Percentiles rank a stretch among this genome's conserved stretches.
These are phyloP conservation scores for Uropetala carovei DNA, from an alignment of 2,888 invertebrate genomes.

Conservation along the genomic window DNA sequence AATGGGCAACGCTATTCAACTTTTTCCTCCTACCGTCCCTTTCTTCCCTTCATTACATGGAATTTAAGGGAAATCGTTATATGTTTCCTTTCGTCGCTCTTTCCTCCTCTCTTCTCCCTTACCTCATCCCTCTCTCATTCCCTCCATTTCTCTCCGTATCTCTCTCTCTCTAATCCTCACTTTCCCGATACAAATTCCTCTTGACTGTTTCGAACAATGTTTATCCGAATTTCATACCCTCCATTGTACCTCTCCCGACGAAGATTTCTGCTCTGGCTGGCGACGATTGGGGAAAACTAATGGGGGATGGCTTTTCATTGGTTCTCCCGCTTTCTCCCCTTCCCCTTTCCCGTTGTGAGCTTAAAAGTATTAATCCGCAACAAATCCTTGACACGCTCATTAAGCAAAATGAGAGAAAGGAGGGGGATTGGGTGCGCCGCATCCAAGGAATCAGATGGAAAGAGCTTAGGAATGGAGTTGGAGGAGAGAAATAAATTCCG, in stretches of 20 bases:
- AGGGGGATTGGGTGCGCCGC: neutral
- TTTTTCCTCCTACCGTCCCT: neutral
- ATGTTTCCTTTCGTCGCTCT: neutral
- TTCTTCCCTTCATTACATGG: neutral
- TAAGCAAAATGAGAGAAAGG: conserved; percentile 5
- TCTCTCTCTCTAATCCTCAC: neutral
- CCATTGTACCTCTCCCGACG: neutral
- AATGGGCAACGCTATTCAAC: no score
- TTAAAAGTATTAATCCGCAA: conserved; percentile 2
- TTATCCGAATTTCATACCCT: neutral
- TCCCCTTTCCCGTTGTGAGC: neutral
- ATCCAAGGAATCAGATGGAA: neutral
- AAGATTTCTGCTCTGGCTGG: neutral
- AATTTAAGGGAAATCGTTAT: neutral
- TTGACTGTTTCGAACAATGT: neutral
- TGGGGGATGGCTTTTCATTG: conserved; percentile 12
- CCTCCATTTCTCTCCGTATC: neutral
- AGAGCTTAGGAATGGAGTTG: neutral
- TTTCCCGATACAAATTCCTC: neutral
- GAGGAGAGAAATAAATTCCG: conserved; percentile 1
- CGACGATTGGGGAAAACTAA: neutral
- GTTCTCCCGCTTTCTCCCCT: neutral
- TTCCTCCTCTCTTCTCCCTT: neutral
- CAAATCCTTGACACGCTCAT: conserved; percentile 25
- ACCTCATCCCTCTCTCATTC: neutral